These are phyloP conservation scores for Anguilla marmorata DNA, from an alignment of 2,797 vertebrate species.

Conservation along the genomic window DNA sequence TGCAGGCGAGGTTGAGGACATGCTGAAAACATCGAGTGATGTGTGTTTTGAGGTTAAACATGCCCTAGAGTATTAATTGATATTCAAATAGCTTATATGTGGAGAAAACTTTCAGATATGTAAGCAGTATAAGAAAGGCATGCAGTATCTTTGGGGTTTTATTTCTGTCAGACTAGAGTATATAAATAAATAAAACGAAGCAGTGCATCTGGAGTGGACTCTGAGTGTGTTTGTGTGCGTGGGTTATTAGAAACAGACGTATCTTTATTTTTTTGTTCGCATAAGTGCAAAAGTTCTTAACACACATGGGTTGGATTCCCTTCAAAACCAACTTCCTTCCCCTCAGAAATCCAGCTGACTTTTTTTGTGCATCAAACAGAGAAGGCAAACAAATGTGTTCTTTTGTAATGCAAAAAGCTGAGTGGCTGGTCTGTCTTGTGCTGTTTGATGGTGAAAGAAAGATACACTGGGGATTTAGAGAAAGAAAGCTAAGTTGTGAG, in stretches of 20 bases:
- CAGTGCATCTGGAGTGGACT: not conserved
- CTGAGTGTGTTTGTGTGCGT: not conserved
- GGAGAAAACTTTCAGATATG: not conserved
- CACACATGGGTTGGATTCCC: conserved; percentile 66
- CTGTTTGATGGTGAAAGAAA: conserved; percentile 44
- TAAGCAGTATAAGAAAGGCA: not conserved
- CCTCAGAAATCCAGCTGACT: conserved; percentile 45
- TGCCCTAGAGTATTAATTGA: not conserved
- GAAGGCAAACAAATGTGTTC: conserved; percentile 45
- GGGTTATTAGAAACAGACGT: conserved; percentile 47
- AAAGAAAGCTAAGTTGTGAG: conserved; percentile 47
- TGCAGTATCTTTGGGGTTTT: not conserved
- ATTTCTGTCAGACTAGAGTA: not conserved
- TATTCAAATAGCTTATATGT: not conserved
- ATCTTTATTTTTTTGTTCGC: conserved; percentile 56
- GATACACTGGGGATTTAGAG: conserved; percentile 47
- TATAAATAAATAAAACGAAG: not conserved
- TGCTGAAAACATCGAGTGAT: conserved; percentile 13
- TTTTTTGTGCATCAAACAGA: conserved; percentile 45
- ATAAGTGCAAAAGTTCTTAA: conserved; percentile 55
- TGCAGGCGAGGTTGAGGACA: not conserved
- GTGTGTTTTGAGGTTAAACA: conserved; percentile 20
- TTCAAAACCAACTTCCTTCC: conserved; percentile 61
- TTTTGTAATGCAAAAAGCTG: conserved; percentile 72
- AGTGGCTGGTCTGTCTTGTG: conserved; percentile 64